Evolutionary conservation across 1,140 invertebrate species (phyloP).

Genomic region (Mamestra configurata): DNA sequence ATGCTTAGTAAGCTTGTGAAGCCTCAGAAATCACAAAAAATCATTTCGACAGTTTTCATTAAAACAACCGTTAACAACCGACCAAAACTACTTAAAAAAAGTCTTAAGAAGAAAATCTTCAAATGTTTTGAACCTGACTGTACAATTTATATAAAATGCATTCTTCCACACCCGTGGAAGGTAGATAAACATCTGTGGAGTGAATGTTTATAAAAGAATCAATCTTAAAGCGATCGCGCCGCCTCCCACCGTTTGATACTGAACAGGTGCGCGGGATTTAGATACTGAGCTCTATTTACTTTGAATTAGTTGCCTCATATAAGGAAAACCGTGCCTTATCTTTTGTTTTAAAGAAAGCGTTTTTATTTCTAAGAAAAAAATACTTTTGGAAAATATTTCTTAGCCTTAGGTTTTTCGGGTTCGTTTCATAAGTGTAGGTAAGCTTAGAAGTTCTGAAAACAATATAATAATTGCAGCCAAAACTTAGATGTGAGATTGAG

Average conservation of each 20-base stretch:
- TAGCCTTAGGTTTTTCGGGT: too few relatives aligned
- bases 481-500: background rate
- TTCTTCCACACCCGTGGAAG: background rate
- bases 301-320: conserved; percentile 10
- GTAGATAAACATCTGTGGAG: conserved; percentile 14
- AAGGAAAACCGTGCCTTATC: conserved; percentile 1
- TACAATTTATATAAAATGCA: conserved; percentile 48
- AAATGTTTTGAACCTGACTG: conserved; percentile 3
- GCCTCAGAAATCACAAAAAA: too few relatives aligned
- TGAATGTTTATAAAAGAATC: conserved; percentile 34
- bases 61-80: too few relatives aligned
- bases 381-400: too few relatives aligned
- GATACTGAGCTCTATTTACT: conserved; percentile 14
- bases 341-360: background rate
- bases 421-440: too few relatives aligned
- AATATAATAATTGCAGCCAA: too few relatives aligned
- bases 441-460: too few relatives aligned
- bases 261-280: conserved; percentile 25
- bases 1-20: too few relatives aligned
- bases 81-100: too few relatives aligned
- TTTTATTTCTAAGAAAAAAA: too few relatives aligned
- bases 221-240: conserved; percentile 15
- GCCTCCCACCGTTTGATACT: conserved; percentile 26
- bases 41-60: too few relatives aligned
- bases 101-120: background rate